Evolutionary conservation across 2,888 invertebrate species (phyloP).

Genomic region (Heliothis peltigera): DNA sequence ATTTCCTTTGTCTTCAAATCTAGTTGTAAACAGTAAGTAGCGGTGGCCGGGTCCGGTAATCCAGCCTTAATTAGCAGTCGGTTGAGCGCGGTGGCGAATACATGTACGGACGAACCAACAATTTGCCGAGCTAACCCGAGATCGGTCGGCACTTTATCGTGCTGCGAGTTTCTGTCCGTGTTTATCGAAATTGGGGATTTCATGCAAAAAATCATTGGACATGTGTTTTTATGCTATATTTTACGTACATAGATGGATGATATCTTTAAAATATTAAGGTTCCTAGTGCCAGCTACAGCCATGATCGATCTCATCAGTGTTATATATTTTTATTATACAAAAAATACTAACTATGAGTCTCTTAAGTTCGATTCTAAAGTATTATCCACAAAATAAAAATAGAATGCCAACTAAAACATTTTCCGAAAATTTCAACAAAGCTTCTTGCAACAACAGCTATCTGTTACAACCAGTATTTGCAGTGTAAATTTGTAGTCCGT

Average conservation of each 20-base stretch:
- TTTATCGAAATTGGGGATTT: not conserved
- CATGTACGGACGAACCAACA: conserved; percentile 72
- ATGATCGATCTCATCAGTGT: no score
- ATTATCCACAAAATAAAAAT: not conserved
- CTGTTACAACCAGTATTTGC: conserved; percentile 26
- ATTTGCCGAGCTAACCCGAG: conserved; percentile 39
- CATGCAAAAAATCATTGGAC: no score
- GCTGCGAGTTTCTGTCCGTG: not conserved
- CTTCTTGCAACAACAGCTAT: not conserved
- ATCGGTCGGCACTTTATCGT: conserved; percentile 32
- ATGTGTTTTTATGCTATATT: no score
- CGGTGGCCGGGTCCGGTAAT: conserved; percentile 83
- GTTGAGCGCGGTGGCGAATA: conserved; percentile 68
- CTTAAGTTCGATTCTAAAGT: no score
- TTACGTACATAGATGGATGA: no score
- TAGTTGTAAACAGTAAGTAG: conserved; percentile 86
- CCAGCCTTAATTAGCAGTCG: conserved; percentile 88
- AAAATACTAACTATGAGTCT: no score
- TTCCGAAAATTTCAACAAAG: not conserved
- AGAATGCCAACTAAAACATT: not conserved
- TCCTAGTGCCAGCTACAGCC: no score
- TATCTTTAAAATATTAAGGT: no score
- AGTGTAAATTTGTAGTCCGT: conserved; percentile 26
- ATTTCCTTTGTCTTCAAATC: conserved; percentile 85
- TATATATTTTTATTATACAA: no score